Evolutionary conservation across 2,797 vertebrate genomes (phyloP).

Genomic region (Acanthurus leucopareius): DNA sequence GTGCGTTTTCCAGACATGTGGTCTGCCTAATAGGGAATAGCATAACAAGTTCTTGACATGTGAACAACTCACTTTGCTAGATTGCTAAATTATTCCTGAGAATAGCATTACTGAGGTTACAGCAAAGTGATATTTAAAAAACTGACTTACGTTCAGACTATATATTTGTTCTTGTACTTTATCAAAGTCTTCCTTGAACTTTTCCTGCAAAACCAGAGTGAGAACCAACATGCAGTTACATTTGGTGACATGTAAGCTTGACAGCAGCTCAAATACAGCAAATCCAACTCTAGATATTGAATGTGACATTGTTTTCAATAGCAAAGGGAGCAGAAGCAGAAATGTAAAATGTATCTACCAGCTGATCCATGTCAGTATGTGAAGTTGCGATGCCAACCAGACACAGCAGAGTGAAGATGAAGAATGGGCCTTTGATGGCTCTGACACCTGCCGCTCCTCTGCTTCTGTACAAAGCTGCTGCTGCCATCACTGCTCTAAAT

Average conservation of each 20-base stretch:
- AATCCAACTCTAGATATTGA: neutral
- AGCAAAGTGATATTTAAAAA: neutral
- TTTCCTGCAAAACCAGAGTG: slow-evolving; percentile 5
- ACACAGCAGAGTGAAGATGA: slow-evolving; percentile 42
- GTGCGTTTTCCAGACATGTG: too few relatives aligned
- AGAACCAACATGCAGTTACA: slow-evolving; percentile 15
- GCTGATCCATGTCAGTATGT: fast-evolving
- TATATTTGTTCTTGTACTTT: neutral
- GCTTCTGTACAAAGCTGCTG: slow-evolving; percentile 5
- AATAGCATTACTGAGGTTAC: too few relatives aligned
- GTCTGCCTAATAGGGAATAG: too few relatives aligned
- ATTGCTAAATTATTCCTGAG: too few relatives aligned
- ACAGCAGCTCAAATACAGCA: neutral
- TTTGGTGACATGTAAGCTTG: neutral
- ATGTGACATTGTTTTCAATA: neutral
- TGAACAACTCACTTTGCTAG: too few relatives aligned
- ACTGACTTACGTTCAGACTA: neutral
- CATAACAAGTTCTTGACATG: too few relatives aligned
- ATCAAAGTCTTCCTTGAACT: fast-evolving
- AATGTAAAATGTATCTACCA: slow-evolving; percentile 19
- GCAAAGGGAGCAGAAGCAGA: neutral
- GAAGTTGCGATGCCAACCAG: slow-evolving; percentile 10
- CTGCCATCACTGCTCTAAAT: slow-evolving; percentile 27
- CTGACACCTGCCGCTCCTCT: slow-evolving; percentile 14
- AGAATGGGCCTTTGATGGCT: neutral